Evolutionary conservation across 2,888 invertebrate genomes (phyloP).

Genomic region (Dioctria linearis): DNA sequence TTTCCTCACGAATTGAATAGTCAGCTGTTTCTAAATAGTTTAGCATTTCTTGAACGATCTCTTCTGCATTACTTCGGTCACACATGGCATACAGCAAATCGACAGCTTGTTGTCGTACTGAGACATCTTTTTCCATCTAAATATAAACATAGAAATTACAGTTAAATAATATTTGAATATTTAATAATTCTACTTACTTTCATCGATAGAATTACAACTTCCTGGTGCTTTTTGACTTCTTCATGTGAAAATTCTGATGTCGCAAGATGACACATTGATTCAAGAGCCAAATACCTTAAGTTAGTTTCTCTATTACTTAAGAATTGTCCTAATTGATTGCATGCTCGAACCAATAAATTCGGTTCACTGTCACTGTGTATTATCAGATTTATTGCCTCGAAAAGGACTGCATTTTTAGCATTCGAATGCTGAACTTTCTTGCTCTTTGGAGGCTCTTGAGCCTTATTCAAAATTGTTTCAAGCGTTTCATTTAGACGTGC

Average conservation of each 20-base stretch:
- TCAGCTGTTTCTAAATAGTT: conserved; percentile 99
- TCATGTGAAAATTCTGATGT: conserved; percentile 99
- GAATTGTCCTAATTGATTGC: conserved; percentile 99
- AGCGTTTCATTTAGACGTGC: conserved; percentile 97
- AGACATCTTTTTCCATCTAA: conserved; percentile 98
- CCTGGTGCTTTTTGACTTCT: conserved; percentile 99
- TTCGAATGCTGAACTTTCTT: conserved; percentile 99
- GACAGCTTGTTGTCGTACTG: conserved; percentile 97
- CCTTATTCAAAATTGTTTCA: conserved; percentile 98
- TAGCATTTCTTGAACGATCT: conserved; percentile 99
- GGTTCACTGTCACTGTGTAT: conserved; percentile 99
- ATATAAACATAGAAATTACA: conserved; percentile 54
- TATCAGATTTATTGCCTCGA: conserved; percentile 99
- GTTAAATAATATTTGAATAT: neutral
- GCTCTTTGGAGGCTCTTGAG: conserved; percentile 99
- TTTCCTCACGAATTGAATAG: conserved; percentile 99
- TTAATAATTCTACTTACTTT: conserved; percentile 74
- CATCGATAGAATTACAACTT: conserved; percentile 98
- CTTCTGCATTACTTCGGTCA: conserved; percentile 98
- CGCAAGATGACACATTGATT: conserved; percentile 99
- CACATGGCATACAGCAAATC: conserved; percentile 99
- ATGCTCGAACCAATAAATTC: conserved; percentile 95
- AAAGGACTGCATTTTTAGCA: conserved; percentile 99
- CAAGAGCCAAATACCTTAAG: conserved; percentile 95
- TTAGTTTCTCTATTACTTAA: conserved; percentile 98